Base-by-base conservation (phyloP, 2,797 vertebrate species). In the Phyllotis vaccarum region DNA sequence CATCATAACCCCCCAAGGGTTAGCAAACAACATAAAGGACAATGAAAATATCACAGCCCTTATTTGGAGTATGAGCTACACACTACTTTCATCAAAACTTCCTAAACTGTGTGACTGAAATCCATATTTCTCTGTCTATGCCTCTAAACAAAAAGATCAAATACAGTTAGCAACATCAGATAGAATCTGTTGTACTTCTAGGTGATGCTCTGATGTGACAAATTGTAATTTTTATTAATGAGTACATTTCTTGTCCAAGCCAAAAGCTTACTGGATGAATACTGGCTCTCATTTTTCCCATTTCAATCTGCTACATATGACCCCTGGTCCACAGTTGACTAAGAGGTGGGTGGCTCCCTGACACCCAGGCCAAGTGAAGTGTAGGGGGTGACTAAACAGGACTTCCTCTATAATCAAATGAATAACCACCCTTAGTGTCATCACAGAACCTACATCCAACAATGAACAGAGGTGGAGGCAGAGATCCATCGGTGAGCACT, bases 131-230 rank as follows among this genome's bases (percentile, higher is more conserved):
- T 82, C 31, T 79, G 34, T 62, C 13, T 37, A 60, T 89, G 34
- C 31, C 79, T 93, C 34, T 70, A 68, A 29, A 13, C 54, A 90
- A 95, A 89, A 29, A 76, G 19, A 62, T 46, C 17, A 78, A 93
- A n/a, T 37, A 62, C 2, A 72, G 75, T 94, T 93, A 66, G 80
- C 43, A 90, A 74, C 8, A 60, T 58, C 46, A 91, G n/a, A 37
- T 92, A 34, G 46, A 92, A 66, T 60, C 78, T 8, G 13, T 49
- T 10, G 17, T 0, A 52, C 21, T 85, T 95, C 81, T 81, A 66
- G 76, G 62, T 90, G 76, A 91, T 12, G 27, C 16, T 66, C 43
- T 19, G 16, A 22, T 27, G 19, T 54, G 82, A 58, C 34, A 52
- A 16, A 12, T 12, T 70, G 1, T 76, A 43, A 79, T 70, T 95